These are phyloP conservation scores for Enteromius trimaculatus DNA, from an alignment of 2,797 vertebrate genomes.

Conservation along the genomic window DNA sequence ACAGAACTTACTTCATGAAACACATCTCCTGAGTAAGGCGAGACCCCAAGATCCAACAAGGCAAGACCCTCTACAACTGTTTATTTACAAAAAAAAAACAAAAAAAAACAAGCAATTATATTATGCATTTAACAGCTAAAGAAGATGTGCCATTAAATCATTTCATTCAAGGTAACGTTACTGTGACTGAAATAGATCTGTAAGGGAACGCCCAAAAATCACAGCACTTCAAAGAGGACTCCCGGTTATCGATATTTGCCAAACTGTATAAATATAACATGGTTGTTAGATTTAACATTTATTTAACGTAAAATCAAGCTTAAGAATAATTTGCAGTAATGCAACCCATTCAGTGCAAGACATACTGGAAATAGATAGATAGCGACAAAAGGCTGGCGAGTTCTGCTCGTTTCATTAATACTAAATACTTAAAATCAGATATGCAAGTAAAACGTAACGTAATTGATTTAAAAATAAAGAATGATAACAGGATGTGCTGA, in stretches of 20 bases:
- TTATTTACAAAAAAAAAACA: slow-evolving; percentile 8
- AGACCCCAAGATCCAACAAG: slow-evolving; percentile 93
- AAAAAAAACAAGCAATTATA: background rate
- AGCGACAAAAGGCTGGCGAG: background rate
- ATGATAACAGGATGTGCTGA: background rate
- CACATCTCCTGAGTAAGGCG: slow-evolving; percentile 93
- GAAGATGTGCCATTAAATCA: background rate
- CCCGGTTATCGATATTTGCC: background rate
- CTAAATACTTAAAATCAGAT: background rate
- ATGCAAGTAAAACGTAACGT: background rate
- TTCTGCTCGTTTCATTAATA: background rate
- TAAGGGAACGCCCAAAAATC: background rate
- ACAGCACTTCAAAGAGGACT: background rate
- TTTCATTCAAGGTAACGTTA: background rate
- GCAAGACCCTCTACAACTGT: slow-evolving; percentile 95
- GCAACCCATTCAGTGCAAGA: background rate
- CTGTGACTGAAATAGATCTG: background rate
- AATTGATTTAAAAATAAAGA: background rate
- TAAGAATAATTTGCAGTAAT: background rate
- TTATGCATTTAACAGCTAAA: background rate
- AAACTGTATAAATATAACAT: background rate
- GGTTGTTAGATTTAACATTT: background rate
- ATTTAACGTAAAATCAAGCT: background rate
- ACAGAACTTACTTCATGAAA: slow-evolving; percentile 91
- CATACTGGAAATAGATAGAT: background rate